These are phyloP conservation scores for Pipistrellus nathusii DNA, from an alignment of 2,797 vertebrate genomes.

Conservation along the genomic window DNA sequence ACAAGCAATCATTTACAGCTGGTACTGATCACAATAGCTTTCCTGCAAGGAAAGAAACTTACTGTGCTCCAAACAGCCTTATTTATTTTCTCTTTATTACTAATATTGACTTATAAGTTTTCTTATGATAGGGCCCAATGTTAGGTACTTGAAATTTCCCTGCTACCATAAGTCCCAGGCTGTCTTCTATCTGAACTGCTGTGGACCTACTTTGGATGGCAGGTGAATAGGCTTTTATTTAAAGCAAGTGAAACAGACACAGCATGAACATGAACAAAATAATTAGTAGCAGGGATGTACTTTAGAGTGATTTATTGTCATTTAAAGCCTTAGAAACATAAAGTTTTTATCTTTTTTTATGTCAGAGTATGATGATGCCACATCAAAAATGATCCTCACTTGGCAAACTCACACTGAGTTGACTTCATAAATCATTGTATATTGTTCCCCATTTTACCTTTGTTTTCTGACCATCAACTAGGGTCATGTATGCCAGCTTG, in stretches of 20 bases:
- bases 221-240: slow-evolving; percentile 35
- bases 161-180: background rate
- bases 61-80: background rate
- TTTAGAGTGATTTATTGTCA: slow-evolving; percentile 22
- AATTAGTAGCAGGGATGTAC: background rate
- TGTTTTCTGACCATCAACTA: background rate
- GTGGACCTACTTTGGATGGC: background rate
- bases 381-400: background rate
- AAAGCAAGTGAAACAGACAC: slow-evolving; percentile 9
- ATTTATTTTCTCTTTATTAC: slow-evolving; percentile 1
- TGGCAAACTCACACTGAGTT: background rate
- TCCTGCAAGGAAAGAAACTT: slow-evolving; percentile 23
- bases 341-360: background rate
- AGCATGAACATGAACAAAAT: background rate
- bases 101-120: background rate
- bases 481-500: background rate
- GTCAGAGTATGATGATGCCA: background rate
- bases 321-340: background rate
- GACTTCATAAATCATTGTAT: background rate
- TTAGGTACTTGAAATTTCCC: background rate
- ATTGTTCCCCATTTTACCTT: background rate
- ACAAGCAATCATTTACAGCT: background rate
- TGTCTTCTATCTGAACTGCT: background rate
- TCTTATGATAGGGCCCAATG: background rate
- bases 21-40: background rate